Evolutionary conservation across 2,888 invertebrate genomes (phyloP), one percentile per base, ranked within the genome.

Genomic region (Leptopilina myrica): DNA sequence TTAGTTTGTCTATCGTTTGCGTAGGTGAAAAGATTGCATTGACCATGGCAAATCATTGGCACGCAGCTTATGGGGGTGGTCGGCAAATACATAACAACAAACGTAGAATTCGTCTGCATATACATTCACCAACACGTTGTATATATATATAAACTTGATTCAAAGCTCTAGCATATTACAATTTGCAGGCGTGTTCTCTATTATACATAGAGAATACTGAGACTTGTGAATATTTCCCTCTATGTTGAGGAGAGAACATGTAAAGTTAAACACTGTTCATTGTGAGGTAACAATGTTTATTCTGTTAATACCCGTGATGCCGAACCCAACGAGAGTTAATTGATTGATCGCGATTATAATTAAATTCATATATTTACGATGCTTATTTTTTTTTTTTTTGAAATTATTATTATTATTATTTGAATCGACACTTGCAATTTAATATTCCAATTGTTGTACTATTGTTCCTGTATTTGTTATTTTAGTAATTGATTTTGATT

Each of bases 21-120:
- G 73, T 73, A 56, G 73, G 73, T 73, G 73, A 53, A 73, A 73
- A 73, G 73, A 56, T 73, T 53, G 56, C 33, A 9, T 73, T 40
- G 56, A 73, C 73, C 73, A 56, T 33, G 33, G 73, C 9, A 11
- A 49, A 49, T 49, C 49, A 49, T 49, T 49, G 49, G 4, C 11
- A 49, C 49, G 49, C n/a, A 40, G 56, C 33, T 56, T 73, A 73
- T 73, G 56, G 73, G 73, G 73, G 56, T 33, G 56, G 73, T 73
- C 56, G 8, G 56, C 40, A 59, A 73, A 73, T 33, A 73, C 73
- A 11, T 56, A 73, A 73, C 73, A 73, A 73, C 73, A 73, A 73
- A 56, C 73, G 49, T 33, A 73, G 73, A 73, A 12, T 11, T 33
- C n/a, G 53, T 56, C n/a, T 9, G 33, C 33, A 69, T 49, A 49